Conservation (phyloP, 2,888 invertebrate species). For the Spicauda simplicius region DNA sequence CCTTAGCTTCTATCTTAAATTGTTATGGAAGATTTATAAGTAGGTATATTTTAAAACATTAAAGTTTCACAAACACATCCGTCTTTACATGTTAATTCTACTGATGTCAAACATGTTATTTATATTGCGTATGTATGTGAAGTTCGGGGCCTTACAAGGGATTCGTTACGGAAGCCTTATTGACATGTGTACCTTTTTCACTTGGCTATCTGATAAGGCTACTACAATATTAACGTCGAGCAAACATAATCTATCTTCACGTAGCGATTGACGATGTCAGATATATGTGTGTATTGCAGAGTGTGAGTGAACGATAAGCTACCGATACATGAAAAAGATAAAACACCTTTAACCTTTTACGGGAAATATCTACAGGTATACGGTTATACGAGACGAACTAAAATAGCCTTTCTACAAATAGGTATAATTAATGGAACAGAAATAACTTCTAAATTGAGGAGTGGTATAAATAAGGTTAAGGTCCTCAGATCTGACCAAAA, state of each 20-base stretch:
- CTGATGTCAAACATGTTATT: too few species aligned
- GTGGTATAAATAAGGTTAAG: conserved; percentile 37
- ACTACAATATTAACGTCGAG: conserved; percentile 15
- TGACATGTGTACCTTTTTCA: conserved; percentile 4
- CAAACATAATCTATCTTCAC: conserved; percentile 26
- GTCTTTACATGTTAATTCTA: too few species aligned
- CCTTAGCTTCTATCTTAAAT: too few species aligned
- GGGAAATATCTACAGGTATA: not conserved
- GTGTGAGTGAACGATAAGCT: conserved; percentile 5
- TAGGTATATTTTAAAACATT: too few species aligned
- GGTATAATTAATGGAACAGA: not conserved
- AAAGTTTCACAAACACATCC: too few species aligned
- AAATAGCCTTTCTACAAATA: conserved; percentile 1
- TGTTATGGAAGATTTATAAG: too few species aligned
- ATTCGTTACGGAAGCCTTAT: too few species aligned
- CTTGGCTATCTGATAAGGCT: conserved; percentile 10
- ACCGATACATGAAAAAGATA: not conserved
- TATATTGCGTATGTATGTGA: too few species aligned
- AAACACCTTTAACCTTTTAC: not conserved
- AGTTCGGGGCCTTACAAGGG: too few species aligned
- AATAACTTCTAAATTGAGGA: conserved; percentile 9
- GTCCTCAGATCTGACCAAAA: conserved; percentile 27
- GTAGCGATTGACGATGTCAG: conserved; percentile 21
- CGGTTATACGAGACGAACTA: not conserved
- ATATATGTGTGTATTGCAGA: conserved; percentile 14